Evolutionary conservation across 2,797 vertebrate species (phyloP), one percentile per base, ranked within the genome.

Genomic region (Typhlichthys subterraneus): DNA sequence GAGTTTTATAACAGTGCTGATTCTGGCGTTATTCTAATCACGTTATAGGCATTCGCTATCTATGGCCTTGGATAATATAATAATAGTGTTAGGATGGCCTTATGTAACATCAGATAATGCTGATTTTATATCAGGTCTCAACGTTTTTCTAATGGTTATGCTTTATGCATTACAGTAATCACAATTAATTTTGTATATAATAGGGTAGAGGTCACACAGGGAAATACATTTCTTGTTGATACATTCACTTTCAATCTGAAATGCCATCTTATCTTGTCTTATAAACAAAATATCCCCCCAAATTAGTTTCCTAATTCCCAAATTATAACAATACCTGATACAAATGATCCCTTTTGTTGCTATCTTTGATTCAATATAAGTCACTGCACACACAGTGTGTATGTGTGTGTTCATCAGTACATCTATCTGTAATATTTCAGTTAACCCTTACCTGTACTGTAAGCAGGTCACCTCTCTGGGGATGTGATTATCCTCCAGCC

Each of bases 401-500:
- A 2, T 53, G 49, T 45, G 38, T 17, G 38, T 47, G 19, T 61
- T 51, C 31, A 42, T 54, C 13, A 19, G 42, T 47, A 63, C 51
- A 63, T 23, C 14, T 5, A 59, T 56, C 51, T 70, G 61, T 55
- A 45, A 61, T 70, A 56, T 70, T 70, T 65, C 63, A 38, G 46
- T 71, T 71, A 61, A 65, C 53, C 58, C 63, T 47, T 86, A 80
- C 82, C 83, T 88, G 77, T 58, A 59, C 79, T 9, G 68, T 69
- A 80, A 85, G 71, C 72, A 63, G 85, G 85, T 87, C 83, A 76
- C 54, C 78, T 69, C 87, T 77, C 85, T 2, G 15, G 72, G 76
- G 86, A 87, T 82, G 75, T 81, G 85, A 88, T 89, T 86, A 89
- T 84, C 83, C 85, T 86, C 77, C 31, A 57, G 84, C 70, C 84